Base-by-base conservation (phyloP, 2,888 invertebrate genomes). In the Epinotia nisella region DNA sequence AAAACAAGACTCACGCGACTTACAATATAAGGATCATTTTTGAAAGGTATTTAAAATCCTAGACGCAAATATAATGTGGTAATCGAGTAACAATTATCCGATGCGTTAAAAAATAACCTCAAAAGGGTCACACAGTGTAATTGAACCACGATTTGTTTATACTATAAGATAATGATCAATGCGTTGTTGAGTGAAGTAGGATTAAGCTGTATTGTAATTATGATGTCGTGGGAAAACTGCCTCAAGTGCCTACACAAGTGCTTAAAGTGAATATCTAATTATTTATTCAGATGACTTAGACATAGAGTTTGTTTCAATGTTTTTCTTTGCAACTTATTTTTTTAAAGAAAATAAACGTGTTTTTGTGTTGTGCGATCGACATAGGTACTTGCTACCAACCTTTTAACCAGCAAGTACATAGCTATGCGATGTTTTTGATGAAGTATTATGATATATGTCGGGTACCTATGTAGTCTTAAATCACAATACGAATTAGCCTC, bases 101-200 rank as follows among this genome's bases (percentile, higher is more conserved):
- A 81, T 80, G 80, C 80, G 78, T 80, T 83, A 80, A 78, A 80
- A 84, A 82, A 82, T 82, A 84, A 82, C 83, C 82, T 82, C 82
- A 85, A 86, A 82, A 83, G 90, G 89, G 88, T 89, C 85, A 84
- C 85, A 85, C 86, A 85, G 85, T 85, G 77, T 88, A 87, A 88
- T 90, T 87, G 88, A 86, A 87, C 85, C 73, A 80, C 80, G 86
- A 87, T 87, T 87, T 88, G 84, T 87, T 87, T 87, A 83, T 85
- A 82, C 78, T 84, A 78, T 80, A 74, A 83, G 83, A 86, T 85
- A 85, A 81, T 79, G 78, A 80, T 79, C 79, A 60, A 71, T 70
- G 39, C 60, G 65, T 56, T 41, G 49, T 71, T 49, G 60, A 65
- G 55, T 66, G 70, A 45, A 73, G 73, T 70, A 65, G 73, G 73